phyloP scores from a whole-genome alignment of 2,797 vertebrate genomes.

The Amblyraja radiata region DNA sequence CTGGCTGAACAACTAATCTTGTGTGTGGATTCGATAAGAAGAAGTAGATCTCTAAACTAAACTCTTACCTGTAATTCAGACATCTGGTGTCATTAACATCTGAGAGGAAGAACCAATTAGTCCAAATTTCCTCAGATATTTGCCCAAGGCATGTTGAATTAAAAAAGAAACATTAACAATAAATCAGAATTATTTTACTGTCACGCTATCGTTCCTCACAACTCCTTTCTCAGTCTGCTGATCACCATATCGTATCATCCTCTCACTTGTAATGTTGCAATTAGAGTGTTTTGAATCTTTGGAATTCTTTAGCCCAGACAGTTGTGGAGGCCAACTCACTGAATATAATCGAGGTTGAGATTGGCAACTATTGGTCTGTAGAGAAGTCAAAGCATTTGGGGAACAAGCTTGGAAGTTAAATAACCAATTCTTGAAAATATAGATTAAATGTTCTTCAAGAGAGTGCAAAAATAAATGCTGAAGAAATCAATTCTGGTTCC shows the following conservation, averaged over 20 bases:
- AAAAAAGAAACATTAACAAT: neutral
- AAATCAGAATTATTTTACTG: neutral
- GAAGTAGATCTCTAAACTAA: too few relatives aligned
- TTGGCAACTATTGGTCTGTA: too few relatives aligned
- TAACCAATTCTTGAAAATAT: neutral
- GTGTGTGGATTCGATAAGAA: too few relatives aligned
- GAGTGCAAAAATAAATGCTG: neutral
- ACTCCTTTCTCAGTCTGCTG: neutral
- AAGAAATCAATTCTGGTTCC: neutral
- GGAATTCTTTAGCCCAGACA: too few relatives aligned
- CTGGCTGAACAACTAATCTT: too few relatives aligned
- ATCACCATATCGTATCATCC: neutral
- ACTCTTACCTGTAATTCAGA: neutral
- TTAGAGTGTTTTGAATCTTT: too few relatives aligned
- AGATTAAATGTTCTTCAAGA: neutral
- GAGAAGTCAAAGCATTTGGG: too few relatives aligned
- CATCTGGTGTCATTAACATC: neutral
- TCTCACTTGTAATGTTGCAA: neutral
- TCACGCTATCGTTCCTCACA: neutral
- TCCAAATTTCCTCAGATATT: neutral
- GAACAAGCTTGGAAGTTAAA: neutral
- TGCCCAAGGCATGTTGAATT: neutral
- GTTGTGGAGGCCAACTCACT: too few relatives aligned
- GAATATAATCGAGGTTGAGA: too few relatives aligned
- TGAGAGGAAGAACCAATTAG: neutral